Base-by-base conservation (phyloP, 2,888 invertebrate genomes). In the Lymantria monacha region DNA sequence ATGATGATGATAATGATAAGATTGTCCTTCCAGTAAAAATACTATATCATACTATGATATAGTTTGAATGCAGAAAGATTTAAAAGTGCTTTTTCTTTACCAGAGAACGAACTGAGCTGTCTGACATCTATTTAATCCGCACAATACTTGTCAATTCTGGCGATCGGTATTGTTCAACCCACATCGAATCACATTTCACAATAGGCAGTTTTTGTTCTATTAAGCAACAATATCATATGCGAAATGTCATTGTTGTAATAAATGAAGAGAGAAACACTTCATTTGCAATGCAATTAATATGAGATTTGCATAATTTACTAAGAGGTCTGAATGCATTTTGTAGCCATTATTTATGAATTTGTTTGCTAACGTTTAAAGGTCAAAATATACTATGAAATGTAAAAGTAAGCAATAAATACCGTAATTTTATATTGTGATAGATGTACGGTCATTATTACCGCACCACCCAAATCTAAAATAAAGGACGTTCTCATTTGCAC, bases 101-200 rank as follows among this genome's bases (percentile, higher is more conserved):
- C 2, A 38, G n/a, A 38, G 13, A 1, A 14, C 41, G 15, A 22
- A 1, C 41, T 64, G 36, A 22, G 36, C 36, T 43, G 43, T 44
- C 22, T 22, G 2, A 22, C 22, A 22, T 22, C 22, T 22, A 22
- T 22, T 13, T 51, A 53, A 47, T 46, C 55, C 49, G 57, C 59
- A 73, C 72, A 76, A 75, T 75, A 70, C 67, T 55, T 72, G 73
- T 68, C 70, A 66, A 64, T 72, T 67, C 63, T 64, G 69, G 71
- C 72, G 71, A 74, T 74, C 71, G 66, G 66, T 69, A 72, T 75
- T 76, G 73, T 74, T 74, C 76, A 60, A 50, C 77, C 79, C 70
- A 81, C 74, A 61, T 63, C 43, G 55, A 53, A 52, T 65, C 57
- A 54, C 40, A 31, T 61, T 65, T 57, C 54, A 63, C 62, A 62